A percentile compares a stretch with the other conserved stretches of the same genome.
Conservation (phyloP, 92 coral and sea anemone species). For the Zoanthus solanderi region DNA sequence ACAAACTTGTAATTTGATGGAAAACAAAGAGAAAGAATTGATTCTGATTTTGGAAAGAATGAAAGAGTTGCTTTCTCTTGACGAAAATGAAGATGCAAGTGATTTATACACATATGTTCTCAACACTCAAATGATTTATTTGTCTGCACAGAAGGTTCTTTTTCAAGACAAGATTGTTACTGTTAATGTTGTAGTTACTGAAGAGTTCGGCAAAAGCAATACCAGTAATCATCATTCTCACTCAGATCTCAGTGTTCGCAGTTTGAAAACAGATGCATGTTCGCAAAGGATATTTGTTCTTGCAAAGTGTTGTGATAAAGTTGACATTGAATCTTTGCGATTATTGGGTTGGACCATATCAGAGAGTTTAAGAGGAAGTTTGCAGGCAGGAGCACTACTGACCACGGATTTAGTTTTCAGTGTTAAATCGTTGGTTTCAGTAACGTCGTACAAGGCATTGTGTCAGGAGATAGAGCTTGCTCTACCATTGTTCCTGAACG, state of each 20-base stretch:
- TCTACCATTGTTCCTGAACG: conserved; percentile 1
- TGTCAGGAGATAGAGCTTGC: conserved; percentile 12
- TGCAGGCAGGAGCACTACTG: not conserved
- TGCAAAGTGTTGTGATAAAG: conserved; percentile 28
- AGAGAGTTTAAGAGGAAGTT: conserved; percentile 14
- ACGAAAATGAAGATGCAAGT: not conserved
- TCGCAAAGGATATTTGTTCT: not conserved
- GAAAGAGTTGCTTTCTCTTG: not conserved
- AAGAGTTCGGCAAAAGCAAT: not conserved
- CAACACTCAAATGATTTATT: not conserved
- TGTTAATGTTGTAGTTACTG: not conserved
- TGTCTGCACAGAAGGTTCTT: not conserved
- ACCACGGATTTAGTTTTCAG: not conserved
- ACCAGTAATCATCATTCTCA: not conserved
- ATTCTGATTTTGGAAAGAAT: not conserved
- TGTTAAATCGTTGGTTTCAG: not conserved
- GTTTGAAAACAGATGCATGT: not conserved
- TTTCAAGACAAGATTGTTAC: not conserved
- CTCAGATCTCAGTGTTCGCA: not conserved
- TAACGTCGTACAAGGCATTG: not conserved
- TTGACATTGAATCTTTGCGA: conserved; percentile 10
- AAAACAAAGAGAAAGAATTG: conserved; percentile 2
- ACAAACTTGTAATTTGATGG: conserved; percentile 11
- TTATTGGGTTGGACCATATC: not conserved
- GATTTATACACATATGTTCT: not conserved